phyloP scores from a whole-genome alignment of 2,113 vertebrate species.

The Saccopteryx bilineata region DNA sequence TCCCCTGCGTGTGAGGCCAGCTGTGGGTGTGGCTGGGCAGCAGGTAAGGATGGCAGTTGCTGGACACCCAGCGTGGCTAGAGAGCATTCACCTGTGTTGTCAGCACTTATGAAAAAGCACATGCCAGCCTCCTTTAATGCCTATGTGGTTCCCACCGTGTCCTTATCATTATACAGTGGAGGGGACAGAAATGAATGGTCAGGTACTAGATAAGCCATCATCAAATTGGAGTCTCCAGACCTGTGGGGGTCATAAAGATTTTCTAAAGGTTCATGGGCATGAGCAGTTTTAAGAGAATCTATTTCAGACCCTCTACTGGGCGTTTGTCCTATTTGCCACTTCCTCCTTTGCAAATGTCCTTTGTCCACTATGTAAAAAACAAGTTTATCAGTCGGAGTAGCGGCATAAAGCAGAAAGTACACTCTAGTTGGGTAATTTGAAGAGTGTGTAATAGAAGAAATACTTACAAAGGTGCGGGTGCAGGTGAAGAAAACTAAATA shows the following conservation, averaged over 20 bases:
- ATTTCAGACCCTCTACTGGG: background rate
- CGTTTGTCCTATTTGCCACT: no score
- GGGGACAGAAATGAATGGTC: background rate
- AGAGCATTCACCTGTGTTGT: accelerated
- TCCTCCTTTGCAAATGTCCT: background rate
- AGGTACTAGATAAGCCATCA: background rate
- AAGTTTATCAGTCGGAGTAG: background rate
- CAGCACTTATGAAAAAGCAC: background rate
- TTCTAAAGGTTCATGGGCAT: background rate
- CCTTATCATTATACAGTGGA: background rate
- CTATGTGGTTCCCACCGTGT: background rate
- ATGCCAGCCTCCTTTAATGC: background rate
- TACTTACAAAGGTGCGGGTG: background rate
- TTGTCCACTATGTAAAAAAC: background rate
- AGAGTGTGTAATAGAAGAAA: background rate
- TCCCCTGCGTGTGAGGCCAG: background rate
- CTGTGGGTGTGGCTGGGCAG: background rate
- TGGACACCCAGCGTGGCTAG: background rate
- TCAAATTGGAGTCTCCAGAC: background rate
- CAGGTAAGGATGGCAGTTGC: background rate
- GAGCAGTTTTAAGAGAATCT: background rate
- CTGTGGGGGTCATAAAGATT: accelerated
- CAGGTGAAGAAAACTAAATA: background rate
- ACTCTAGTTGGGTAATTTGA: background rate
- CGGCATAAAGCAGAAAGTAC: background rate